A percentile compares a stretch with the other conserved stretches of the same genome.
Evolutionary conservation across 2,797 vertebrate species (phyloP).

Genomic region (Gymnodraco acuticeps): DNA sequence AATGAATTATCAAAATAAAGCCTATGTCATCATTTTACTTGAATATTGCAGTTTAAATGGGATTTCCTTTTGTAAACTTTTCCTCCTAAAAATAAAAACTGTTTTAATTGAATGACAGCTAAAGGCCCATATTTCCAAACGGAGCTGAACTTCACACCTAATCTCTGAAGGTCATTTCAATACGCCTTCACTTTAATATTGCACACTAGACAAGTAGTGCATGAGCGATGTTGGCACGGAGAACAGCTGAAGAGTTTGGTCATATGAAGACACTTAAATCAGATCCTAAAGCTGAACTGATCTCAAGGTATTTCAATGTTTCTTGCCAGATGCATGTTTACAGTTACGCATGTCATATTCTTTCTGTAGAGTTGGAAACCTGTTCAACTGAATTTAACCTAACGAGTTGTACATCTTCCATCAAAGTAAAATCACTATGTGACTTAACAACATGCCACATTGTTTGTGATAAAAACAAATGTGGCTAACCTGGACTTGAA

Average conservation of each 20-base stretch:
- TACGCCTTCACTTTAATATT: slow-evolving; percentile 17
- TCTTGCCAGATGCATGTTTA: background rate
- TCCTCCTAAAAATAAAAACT: background rate
- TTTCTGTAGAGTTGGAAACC: background rate
- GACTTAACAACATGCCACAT: slow-evolving; percentile 13
- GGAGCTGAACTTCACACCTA: slow-evolving; percentile 1
- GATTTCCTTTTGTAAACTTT: background rate
- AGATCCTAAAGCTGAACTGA: background rate
- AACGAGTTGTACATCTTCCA: background rate
- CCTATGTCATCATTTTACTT: background rate
- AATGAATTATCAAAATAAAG: background rate
- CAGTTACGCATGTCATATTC: slow-evolving; percentile 10
- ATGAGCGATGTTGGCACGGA: background rate
- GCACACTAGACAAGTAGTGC: slow-evolving; percentile 12
- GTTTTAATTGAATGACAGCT: background rate
- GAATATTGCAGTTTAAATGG: slow-evolving; percentile 8
- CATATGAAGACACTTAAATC: slow-evolving; percentile 6
- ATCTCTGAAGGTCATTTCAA: slow-evolving; percentile 17
- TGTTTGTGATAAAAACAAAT: slow-evolving; percentile 40
- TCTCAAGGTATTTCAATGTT: slow-evolving; percentile 1
- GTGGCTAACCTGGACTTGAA: slow-evolving; percentile 16
- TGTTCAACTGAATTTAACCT: background rate
- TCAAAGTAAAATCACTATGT: background rate
- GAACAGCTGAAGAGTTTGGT: background rate
- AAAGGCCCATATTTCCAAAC: slow-evolving; percentile 13